phyloP scores from a whole-genome alignment of 2,113 vertebrate species.

The Podarcis muralis region DNA sequence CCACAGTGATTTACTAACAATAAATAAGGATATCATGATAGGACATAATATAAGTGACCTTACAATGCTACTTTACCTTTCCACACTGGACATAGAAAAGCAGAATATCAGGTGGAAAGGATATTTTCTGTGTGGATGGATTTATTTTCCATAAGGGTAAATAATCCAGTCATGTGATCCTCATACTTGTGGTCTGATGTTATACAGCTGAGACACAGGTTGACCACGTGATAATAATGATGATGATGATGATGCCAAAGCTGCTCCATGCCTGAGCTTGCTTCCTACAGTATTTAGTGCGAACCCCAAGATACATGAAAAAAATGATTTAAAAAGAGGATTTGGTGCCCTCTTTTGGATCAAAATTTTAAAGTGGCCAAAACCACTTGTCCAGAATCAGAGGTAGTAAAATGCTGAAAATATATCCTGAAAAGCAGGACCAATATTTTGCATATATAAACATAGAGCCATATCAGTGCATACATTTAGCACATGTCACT shows the following conservation, averaged over 20 bases:
- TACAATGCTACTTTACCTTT: no score
- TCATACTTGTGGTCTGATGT: not conserved
- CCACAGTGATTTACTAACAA: no score
- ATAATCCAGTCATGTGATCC: not conserved
- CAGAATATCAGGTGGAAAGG: no score
- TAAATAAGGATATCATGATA: no score
- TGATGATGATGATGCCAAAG: not conserved
- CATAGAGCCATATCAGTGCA: not conserved
- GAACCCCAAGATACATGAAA: not conserved
- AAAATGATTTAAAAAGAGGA: not conserved
- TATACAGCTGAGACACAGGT: not conserved
- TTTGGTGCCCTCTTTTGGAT: conserved; percentile 68
- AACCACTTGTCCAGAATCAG: not conserved
- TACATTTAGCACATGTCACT: not conserved
- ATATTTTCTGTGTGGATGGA: no score
- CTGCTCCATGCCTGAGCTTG: not conserved
- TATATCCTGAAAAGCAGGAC: not conserved
- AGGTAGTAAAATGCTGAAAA: not conserved
- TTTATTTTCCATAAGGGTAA: no score
- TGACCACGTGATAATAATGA: not conserved
- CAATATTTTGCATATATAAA: not conserved
- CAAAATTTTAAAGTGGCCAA: conserved; percentile 51
- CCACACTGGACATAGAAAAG: no score
- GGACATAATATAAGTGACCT: no score
- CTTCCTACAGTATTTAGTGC: no score